Conservation (phyloP, 2,113 vertebrate species). For the Phylloscopus trochilus region DNA sequence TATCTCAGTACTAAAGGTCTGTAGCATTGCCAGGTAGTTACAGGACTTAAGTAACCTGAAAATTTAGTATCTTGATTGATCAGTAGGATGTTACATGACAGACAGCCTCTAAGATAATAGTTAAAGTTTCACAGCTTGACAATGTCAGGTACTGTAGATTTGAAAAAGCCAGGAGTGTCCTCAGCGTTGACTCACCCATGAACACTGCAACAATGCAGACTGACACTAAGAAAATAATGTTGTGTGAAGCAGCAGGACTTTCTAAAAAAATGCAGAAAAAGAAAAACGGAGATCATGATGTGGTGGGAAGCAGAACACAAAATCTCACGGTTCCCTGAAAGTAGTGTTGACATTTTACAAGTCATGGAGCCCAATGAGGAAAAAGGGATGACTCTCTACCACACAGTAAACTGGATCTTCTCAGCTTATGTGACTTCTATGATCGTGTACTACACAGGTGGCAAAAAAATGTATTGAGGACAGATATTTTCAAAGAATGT, state of each 20-base stretch:
- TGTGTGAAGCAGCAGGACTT: background rate
- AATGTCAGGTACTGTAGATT: background rate
- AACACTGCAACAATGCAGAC: background rate
- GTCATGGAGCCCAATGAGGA: background rate
- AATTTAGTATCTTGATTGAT: background rate
- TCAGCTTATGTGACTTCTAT: background rate
- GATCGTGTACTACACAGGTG: background rate
- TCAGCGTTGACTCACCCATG: accelerated
- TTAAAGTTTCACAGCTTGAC: background rate
- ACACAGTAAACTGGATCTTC: background rate
- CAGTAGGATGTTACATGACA: background rate
- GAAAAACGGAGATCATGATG: background rate
- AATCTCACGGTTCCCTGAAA: background rate
- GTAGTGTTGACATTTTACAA: background rate
- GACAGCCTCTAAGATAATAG: background rate
- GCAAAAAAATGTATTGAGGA: accelerated
- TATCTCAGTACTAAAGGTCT: background rate
- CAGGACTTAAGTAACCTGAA: background rate
- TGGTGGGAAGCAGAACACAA: background rate
- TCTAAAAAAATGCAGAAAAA: background rate
- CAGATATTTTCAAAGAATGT: background rate
- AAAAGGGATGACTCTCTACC: background rate
- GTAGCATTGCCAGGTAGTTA: background rate
- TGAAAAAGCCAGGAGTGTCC: background rate
- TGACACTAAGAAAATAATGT: background rate